Evolutionary conservation across 35 echinoderm and acorn worm genomes (phyloP).

Genomic region (Ptychodera flava): DNA sequence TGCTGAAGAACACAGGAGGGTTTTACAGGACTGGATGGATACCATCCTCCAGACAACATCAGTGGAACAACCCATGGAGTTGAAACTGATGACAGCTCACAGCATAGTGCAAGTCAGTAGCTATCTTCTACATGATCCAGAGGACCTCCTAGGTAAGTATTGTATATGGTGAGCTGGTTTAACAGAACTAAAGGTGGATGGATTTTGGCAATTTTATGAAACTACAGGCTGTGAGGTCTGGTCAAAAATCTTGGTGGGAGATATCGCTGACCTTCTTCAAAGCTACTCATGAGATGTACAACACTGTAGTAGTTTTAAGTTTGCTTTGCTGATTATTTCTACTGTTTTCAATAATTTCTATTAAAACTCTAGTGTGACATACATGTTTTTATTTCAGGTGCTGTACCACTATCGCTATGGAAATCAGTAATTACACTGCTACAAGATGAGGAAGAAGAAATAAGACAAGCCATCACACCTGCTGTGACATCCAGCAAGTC

Average conservation of each 20-base stretch:
- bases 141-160: not conserved
- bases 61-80: not conserved
- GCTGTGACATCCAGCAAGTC: not conserved
- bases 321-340: no score
- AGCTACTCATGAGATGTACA: no score
- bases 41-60: not conserved
- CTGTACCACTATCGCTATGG: not conserved
- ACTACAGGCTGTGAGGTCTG: no score
- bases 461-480: not conserved
- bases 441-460: not conserved
- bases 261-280: no score
- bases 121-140: not conserved
- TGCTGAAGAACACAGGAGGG: no score
- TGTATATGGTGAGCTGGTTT: no score
- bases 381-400: not conserved
- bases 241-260: no score
- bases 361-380: no score
- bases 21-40: not conserved
- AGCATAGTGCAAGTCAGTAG: not conserved
- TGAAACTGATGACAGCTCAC: not conserved
- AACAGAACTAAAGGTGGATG: no score
- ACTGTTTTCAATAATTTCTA: no score
- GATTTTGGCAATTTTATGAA: no score
- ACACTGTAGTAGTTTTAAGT: no score
- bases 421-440: not conserved